These are phyloP conservation scores for Metaphire vulgaris DNA, from an alignment of 1,140 invertebrate species.

Conservation along the genomic window DNA sequence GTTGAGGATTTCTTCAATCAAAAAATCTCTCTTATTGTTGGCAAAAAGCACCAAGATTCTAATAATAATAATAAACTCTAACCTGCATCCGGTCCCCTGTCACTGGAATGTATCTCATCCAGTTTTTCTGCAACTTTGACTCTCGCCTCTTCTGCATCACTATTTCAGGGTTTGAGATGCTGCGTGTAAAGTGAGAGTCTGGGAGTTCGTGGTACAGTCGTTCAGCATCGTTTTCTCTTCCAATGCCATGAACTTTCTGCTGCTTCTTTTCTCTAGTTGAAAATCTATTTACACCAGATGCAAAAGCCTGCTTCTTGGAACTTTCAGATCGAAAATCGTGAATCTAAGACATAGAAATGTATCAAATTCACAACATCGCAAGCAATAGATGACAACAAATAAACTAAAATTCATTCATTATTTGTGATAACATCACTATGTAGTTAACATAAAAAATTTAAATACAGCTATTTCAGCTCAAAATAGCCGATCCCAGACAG, in stretches of 20 bases:
- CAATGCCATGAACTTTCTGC: constrained; percentile 90
- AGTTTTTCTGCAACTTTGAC: constrained; percentile 92
- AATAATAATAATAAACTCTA: constrained; percentile 6
- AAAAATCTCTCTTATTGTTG: too few species aligned
- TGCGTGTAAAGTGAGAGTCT: constrained; percentile 93
- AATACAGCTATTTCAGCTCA: too few species aligned
- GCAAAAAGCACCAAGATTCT: neutral
- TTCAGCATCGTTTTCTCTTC: constrained; percentile 42
- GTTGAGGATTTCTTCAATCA: too few species aligned
- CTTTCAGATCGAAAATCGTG: too few species aligned
- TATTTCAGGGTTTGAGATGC: constrained; percentile 97
- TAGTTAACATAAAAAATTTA: too few species aligned
- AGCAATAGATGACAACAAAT: too few species aligned
- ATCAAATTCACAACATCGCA: too few species aligned
- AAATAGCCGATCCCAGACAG: too few species aligned
- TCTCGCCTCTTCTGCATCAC: constrained; percentile 95
- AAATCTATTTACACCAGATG: constrained; percentile 70
- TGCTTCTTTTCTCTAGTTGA: constrained; percentile 99
- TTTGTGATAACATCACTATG: too few species aligned
- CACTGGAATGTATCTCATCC: constrained; percentile 85
- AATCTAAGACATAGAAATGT: too few species aligned
- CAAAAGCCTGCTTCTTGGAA: too few species aligned
- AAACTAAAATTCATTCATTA: too few species aligned
- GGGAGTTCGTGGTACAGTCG: constrained; percentile 67
- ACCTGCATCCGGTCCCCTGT: constrained; percentile 63